Base-by-base conservation (phyloP, 2,888 invertebrate genomes). In the Morpho achilles region DNA sequence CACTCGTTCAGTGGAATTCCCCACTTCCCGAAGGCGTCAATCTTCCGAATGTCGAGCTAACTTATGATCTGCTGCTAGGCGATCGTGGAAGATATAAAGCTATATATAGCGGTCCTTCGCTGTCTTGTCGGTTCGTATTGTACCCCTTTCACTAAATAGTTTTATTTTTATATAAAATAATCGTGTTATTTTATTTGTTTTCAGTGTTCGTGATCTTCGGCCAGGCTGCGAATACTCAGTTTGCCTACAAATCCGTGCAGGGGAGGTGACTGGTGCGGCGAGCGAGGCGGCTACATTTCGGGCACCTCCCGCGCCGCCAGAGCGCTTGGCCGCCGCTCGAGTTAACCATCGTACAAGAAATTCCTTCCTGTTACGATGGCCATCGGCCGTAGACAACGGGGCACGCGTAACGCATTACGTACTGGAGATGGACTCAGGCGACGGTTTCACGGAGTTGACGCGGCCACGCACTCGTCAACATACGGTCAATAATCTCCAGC, bases 201-300 rank as follows among this genome's bases (percentile, higher is more conserved):
- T 48, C 75, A 91, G 91, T 70, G 94, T 97, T 64, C 94, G 96
- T 79, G 96, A 97, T 83, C 89, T 97, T 72, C 93, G 94, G 78
- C 97, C 97, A 9, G 96, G 96, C n/a, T 95, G 95, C 77, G 96
- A 96, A 77, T 97, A 97, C 85, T 94, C 95, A 61, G 94, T 97
- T 68, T 95, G 96, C 73, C 90, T 96, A 66, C 95, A 95, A 82
- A 95, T 96, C 69, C 93, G 94, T 72, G 84, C 95, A 64, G 95
- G 96, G 67, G 94, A 94, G 75, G 77, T 95, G 64, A 93, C 94
- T 65, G 96, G 96, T 54, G 92, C 93, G 45, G 93, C 95, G 7
- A 95, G 96, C 61, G 95, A 95, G 74, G 94, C 96, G 57, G 93
- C 94, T 61, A 94, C 94, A 68, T 97, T 97, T 87, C 93, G 93